These are phyloP conservation scores for Cataglyphis livida DNA, from an alignment of 2,888 invertebrate genomes.

Conservation along the genomic window DNA sequence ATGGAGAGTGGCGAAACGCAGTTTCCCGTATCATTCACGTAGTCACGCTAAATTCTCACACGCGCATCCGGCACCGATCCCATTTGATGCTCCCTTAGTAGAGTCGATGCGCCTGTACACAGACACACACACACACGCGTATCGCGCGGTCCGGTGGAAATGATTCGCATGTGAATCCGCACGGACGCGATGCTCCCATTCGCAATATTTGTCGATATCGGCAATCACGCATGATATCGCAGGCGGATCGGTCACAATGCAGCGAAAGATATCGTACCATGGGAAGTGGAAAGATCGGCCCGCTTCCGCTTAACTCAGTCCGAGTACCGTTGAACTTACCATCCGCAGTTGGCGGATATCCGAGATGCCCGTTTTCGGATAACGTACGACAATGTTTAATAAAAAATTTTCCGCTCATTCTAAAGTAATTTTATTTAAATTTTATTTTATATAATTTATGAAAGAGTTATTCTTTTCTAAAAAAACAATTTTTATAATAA, in stretches of 20 bases:
- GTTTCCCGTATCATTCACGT: no score
- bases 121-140: no score
- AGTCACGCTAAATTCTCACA: no score
- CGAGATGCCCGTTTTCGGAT: background rate
- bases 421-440: background rate
- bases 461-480: no score
- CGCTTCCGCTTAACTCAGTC: slow-evolving; percentile 5
- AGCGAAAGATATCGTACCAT: slow-evolving; percentile 62
- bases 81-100: background rate
- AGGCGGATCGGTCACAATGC: slow-evolving; percentile 57
- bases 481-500: background rate
- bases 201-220: slow-evolving; percentile 73
- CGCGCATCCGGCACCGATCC: background rate
- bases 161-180: slow-evolving; percentile 55
- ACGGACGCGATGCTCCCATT: slow-evolving; percentile 63
- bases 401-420: background rate
- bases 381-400: background rate
- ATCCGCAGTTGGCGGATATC: background rate
- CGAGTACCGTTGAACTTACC: background rate
- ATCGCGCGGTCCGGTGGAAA: slow-evolving; percentile 54
- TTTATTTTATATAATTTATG: no score
- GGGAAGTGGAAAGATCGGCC: slow-evolving; percentile 55
- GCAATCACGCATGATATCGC: slow-evolving; percentile 57
- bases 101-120: background rate
- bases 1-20: slow-evolving; percentile 29